phyloP scores from a whole-genome alignment of 2,888 invertebrate genomes.

The Drosophila subsilvestris region DNA sequence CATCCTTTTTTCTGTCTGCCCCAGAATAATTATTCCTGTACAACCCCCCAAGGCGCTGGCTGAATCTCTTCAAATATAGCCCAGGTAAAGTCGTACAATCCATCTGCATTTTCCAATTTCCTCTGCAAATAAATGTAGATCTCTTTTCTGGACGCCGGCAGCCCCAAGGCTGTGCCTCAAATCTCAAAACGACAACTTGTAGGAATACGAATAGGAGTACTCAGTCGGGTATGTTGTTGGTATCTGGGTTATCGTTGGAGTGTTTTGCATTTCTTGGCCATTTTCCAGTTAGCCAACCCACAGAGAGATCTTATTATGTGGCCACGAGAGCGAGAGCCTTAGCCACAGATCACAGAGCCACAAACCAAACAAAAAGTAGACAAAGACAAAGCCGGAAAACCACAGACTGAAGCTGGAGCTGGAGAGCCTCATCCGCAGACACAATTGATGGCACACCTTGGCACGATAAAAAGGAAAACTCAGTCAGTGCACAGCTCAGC shows the following conservation, averaged over 20 bases:
- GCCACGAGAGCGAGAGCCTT: background rate
- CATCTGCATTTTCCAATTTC: background rate
- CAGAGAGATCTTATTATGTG: constrained; percentile 42
- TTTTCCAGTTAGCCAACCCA: constrained; percentile 39
- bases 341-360: constrained; percentile 1
- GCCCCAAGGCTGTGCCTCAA: background rate
- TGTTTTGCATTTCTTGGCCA: constrained; percentile 49
- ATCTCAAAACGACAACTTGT: background rate
- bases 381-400: constrained; percentile 35
- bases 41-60: background rate
- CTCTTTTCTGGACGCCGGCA: background rate
- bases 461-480: constrained; percentile 81
- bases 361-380: constrained; percentile 6
- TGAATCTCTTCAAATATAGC: background rate
- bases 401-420: constrained; percentile 34
- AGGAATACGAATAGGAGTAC: background rate
- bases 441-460: constrained; percentile 80
- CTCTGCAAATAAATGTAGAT: background rate
- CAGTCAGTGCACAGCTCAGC: constrained; percentile 64
- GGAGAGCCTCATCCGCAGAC: constrained; percentile 33
- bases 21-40: background rate
- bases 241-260: constrained; percentile 59
- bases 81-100: background rate
- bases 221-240: constrained; percentile 9
- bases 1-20: background rate